Conservation (phyloP, 2,888 invertebrate species). For the Synergus japonicus region DNA sequence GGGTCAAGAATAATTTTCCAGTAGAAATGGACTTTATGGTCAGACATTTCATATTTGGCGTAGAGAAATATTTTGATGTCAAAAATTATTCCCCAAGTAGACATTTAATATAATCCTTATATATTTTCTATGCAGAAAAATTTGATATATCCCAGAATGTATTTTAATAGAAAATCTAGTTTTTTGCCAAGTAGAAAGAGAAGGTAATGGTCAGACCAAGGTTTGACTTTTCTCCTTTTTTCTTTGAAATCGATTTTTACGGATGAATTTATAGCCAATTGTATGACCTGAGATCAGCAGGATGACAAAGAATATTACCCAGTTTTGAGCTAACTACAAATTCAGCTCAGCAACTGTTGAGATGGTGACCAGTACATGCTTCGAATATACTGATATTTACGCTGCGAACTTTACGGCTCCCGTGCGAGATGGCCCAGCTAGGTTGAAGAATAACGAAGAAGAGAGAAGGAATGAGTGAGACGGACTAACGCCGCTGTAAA, state of each 20-base stretch:
- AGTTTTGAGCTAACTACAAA: slow-evolving; percentile 62
- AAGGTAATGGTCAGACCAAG: neutral
- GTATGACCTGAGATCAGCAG: neutral
- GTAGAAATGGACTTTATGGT: too few relatives aligned
- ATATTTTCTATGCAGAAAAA: too few relatives aligned
- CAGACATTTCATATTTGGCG: too few relatives aligned
- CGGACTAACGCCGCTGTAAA: slow-evolving; percentile 63
- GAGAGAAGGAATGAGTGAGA: slow-evolving; percentile 43
- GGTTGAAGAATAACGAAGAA: slow-evolving; percentile 44
- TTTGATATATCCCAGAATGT: too few relatives aligned
- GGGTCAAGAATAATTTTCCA: too few relatives aligned
- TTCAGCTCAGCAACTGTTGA: slow-evolving; percentile 55
- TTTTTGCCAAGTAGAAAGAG: neutral
- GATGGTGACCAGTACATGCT: slow-evolving; percentile 63
- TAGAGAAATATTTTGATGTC: too few relatives aligned
- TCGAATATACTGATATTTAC: slow-evolving; percentile 68
- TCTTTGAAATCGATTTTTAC: too few relatives aligned
- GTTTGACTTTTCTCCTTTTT: too few relatives aligned
- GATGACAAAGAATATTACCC: slow-evolving; percentile 48
- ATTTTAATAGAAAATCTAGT: neutral
- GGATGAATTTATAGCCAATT: neutral
- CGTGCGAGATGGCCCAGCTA: slow-evolving; percentile 60
- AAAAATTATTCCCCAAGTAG: too few relatives aligned
- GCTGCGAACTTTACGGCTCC: slow-evolving; percentile 67
- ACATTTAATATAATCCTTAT: too few relatives aligned